A percentile compares a stretch with the other conserved stretches of the same genome.
Evolutionary conservation across 1,140 invertebrate genomes (phyloP).

Genomic region (Scylla paramamosain): DNA sequence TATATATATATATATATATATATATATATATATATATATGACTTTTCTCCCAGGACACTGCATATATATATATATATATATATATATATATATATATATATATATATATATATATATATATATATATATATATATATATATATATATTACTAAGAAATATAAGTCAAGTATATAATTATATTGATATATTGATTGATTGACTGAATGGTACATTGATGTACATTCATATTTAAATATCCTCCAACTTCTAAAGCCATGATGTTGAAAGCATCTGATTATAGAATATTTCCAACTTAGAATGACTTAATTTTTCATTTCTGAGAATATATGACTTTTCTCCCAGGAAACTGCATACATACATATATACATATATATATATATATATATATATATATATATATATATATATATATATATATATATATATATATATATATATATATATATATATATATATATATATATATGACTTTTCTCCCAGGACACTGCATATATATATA

Average conservation of each 20-base stretch:
- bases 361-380: constrained; percentile 23
- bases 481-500: background rate
- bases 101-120: background rate
- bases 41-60: too few relatives aligned
- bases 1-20: background rate
- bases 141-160: background rate
- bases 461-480: too few relatives aligned
- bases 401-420: constrained; percentile 40
- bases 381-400: constrained; percentile 45
- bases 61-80: too few relatives aligned
- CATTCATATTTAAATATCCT: background rate
- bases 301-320: too few relatives aligned
- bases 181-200: background rate
- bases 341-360: too few relatives aligned
- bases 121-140: constrained; percentile 58
- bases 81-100: background rate
- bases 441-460: too few relatives aligned
- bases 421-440: background rate
- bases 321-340: too few relatives aligned
- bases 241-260: too few relatives aligned
- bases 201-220: background rate
- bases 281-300: too few relatives aligned
- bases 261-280: background rate
- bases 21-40: too few relatives aligned
- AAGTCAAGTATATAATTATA: too few relatives aligned